These are phyloP conservation scores for Drosophila prostipennis DNA, from an alignment of 2,888 invertebrate genomes.

Conservation along the genomic window DNA sequence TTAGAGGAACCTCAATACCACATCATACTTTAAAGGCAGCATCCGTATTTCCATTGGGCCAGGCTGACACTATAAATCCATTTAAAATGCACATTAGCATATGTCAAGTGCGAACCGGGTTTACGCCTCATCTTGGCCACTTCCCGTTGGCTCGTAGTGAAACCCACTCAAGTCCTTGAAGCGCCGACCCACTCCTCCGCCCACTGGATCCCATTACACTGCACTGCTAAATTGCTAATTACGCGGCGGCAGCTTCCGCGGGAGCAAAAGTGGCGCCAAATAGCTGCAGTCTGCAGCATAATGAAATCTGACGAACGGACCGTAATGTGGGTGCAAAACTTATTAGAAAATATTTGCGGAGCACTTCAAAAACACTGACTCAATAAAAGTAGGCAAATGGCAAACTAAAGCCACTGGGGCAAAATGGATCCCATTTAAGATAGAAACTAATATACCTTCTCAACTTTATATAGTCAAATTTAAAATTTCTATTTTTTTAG, in stretches of 20 bases:
- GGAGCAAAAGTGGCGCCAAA: no score
- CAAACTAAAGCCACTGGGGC: not conserved
- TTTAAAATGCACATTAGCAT: slow-evolving; percentile 63
- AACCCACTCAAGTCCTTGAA: slow-evolving; percentile 57
- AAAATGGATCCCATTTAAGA: not conserved
- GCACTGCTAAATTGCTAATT: slow-evolving; percentile 60
- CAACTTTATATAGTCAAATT: no score
- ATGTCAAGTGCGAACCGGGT: slow-evolving; percentile 62
- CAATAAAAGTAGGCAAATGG: not conserved
- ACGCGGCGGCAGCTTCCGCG: slow-evolving; percentile 63
- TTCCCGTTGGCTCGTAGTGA: slow-evolving; percentile 44
- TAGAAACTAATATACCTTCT: not conserved
- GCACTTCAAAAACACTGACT: slow-evolving; percentile 7
- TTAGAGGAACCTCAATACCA: not conserved
- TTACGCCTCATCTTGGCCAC: slow-evolving; percentile 21
- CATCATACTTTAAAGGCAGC: slow-evolving; percentile 4
- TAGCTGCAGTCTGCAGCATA: slow-evolving; percentile 54
- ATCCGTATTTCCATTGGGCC: not conserved
- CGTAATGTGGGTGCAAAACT: not conserved
- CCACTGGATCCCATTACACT: slow-evolving; percentile 39
- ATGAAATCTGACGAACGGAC: slow-evolving; percentile 63
- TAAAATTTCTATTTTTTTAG: no score
- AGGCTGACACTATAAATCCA: slow-evolving; percentile 51
- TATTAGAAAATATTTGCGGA: slow-evolving; percentile 7
- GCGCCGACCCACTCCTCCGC: not conserved